Evolutionary conservation across 30 jellyfish, hydroid and myxozoan species (phyloP).

Genomic region (Mastigias papua): DNA sequence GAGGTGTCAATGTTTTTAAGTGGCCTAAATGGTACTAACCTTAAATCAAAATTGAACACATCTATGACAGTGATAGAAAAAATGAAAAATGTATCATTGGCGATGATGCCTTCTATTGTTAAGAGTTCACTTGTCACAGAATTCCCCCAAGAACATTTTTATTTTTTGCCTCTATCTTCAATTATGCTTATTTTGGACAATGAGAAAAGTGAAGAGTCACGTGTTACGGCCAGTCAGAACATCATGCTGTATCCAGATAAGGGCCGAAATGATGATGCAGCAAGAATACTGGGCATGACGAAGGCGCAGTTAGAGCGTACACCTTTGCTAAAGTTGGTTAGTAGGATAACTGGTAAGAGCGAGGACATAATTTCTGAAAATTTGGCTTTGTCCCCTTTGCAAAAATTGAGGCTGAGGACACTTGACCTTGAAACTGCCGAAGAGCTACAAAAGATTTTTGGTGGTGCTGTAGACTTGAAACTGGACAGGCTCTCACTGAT

Average conservation of each 20-base stretch:
- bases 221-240: not conserved
- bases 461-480: not conserved
- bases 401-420: not conserved
- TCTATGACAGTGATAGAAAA: not conserved
- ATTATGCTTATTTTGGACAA: slow-evolving; percentile 5
- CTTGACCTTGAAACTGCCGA: slow-evolving; percentile 11
- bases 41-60: not conserved
- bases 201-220: not conserved
- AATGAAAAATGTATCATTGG: slow-evolving; percentile 5
- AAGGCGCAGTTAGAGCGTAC: slow-evolving; percentile 5
- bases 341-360: slow-evolving; percentile 13
- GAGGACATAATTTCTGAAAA: not conserved
- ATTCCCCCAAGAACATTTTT: slow-evolving; percentile 15
- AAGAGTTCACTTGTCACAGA: not conserved
- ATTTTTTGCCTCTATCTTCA: slow-evolving; percentile 45
- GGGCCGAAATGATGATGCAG: slow-evolving; percentile 2
- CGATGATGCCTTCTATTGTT: slow-evolving; percentile 7
- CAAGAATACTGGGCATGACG: slow-evolving; percentile 20
- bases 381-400: not conserved
- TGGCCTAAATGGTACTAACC: not conserved
- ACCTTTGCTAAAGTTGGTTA: slow-evolving; percentile 1
- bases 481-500: not conserved
- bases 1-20: not conserved
- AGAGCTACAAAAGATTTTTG: not conserved
- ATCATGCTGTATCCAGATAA: not conserved